Base-by-base conservation (phyloP, 2,888 invertebrate species). In the Zhengitettix transpicula region DNA sequence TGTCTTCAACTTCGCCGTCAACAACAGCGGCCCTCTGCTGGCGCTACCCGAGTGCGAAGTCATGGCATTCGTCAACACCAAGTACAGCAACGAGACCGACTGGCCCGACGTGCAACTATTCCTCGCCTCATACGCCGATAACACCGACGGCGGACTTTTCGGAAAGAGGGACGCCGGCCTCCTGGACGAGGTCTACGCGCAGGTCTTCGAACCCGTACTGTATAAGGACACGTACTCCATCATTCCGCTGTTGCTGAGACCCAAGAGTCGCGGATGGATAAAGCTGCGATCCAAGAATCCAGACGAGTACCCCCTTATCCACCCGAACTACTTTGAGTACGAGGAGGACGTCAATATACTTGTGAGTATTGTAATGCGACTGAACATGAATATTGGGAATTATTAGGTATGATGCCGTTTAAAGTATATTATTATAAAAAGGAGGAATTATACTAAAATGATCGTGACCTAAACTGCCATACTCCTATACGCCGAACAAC, bases 271-370 rank as follows among this genome's bases (percentile, higher is more conserved):
- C 54, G 90, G 90, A 0, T 78, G 75, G 65, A 69, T 91, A 14
- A 75, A 80, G 65, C 72, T 97, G 1, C 78, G 76, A 65, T 84
- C 86, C 56, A 74, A 75, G 0, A 79, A 89, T 69, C 87, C 92
- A 0, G 75, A 78, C 59, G 78, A 84, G 0, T 82, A 87, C 65
- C 92, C 95, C 0, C 71, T 82, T n/a, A 90, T 97, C 62, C 85
- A 88, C 71, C 88, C 96, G 0, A 93, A 94, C 71, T 96, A 96
- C 71, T 86, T 83, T 67, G 73, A 79, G 0, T 80, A 89, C 67
- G 83, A 83, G 0, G 72, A 80, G 44, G 94, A 94, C 69, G 69
- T 89, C 28, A 78, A 81, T 65, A 73, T 82, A 58, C 72, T 89
- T 76, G 88, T 89, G 80, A 75, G 78, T 61, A 41, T 14, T 28